phyloP scores from a whole-genome alignment of 2,888 invertebrate genomes.

The Euclidia mi region DNA sequence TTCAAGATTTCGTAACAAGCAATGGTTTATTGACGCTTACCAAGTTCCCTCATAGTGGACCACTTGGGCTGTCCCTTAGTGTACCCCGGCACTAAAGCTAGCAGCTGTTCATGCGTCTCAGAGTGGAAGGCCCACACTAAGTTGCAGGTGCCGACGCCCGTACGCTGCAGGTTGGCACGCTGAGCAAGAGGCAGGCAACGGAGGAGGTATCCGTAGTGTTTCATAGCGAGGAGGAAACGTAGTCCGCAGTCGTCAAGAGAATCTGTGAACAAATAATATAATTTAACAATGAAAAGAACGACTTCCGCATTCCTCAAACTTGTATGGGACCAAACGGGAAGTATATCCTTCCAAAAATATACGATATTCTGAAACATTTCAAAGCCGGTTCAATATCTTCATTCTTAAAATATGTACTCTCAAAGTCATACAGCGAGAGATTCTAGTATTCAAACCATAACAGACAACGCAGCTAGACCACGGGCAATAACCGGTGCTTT shows the following conservation, averaged over 20 bases:
- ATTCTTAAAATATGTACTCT: no score
- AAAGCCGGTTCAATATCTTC: no score
- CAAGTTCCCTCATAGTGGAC: constrained; percentile 96
- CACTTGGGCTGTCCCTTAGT: constrained; percentile 96
- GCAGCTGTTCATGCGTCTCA: constrained; percentile 98
- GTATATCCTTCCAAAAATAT: no score
- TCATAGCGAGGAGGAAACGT: constrained; percentile 98
- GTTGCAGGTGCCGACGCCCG: constrained; percentile 96
- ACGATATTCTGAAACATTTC: no score
- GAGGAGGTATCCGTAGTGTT: constrained; percentile 98
- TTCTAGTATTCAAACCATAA: no score
- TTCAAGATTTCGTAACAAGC: no score
- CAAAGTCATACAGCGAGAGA: no score
- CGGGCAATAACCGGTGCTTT: no score
- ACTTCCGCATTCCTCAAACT: no score
- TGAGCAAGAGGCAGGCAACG: constrained; percentile 98
- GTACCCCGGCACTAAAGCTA: constrained; percentile 96
- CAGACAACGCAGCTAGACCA: no score
- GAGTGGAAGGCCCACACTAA: constrained; percentile 99
- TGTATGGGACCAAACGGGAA: no score
- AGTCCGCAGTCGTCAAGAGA: constrained; percentile 99
- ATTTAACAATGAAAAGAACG: no score
- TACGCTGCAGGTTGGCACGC: constrained; percentile 95
- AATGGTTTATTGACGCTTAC: constrained; percentile 67
- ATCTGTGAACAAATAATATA: constrained; percentile 87